phyloP scores from a whole-genome alignment of 2,888 invertebrate genomes.

The Trissonchulus sp. region DNA sequence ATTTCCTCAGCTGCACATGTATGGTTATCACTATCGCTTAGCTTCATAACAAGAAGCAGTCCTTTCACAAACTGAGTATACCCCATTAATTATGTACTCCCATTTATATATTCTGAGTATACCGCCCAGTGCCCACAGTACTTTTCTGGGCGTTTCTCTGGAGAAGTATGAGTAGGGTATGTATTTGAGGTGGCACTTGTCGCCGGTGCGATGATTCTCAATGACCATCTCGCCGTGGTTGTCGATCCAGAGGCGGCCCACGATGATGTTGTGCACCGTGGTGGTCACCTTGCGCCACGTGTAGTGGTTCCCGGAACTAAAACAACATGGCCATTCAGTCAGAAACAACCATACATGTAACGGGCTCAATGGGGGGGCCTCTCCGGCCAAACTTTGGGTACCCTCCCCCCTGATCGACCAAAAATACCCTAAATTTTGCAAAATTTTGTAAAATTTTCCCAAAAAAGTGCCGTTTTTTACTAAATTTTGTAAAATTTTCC shows the following conservation, averaged over 20 bases:
- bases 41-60: no score
- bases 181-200: constrained; percentile 92
- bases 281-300: constrained; percentile 97
- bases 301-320: constrained; percentile 68
- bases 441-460: no score
- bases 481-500: background rate
- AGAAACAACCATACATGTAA: constrained; percentile 8
- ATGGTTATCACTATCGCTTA: no score
- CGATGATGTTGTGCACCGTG: constrained; percentile 98
- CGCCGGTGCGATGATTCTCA: constrained; percentile 75
- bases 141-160: constrained; percentile 84
- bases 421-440: no score
- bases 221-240: constrained; percentile 99
- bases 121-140: no score
- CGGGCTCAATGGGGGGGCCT: background rate
- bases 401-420: no score
- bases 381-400: no score
- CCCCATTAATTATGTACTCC: no score
- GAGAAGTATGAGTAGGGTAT: constrained; percentile 98
- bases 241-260: constrained; percentile 98
- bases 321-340: constrained; percentile 19
- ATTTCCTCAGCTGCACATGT: no score
- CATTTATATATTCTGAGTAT: no score
- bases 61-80: no score
- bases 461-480: no score